Evolutionary conservation across 2,113 vertebrate species (phyloP).

Genomic region (Camelus bactrianus): DNA sequence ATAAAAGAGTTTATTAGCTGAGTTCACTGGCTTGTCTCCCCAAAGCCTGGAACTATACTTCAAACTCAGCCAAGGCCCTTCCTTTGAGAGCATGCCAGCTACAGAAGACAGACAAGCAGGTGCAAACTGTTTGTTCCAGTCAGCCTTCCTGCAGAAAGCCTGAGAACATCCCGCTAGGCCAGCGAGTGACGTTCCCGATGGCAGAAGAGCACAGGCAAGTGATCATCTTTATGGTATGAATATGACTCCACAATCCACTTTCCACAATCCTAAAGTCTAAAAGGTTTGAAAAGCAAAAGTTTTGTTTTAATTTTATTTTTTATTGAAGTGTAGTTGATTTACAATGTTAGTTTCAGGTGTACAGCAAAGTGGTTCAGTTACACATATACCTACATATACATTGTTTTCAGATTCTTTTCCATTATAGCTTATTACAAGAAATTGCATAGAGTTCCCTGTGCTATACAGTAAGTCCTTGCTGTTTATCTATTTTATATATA

Average conservation of each 20-base stretch:
- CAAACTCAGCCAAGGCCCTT: not conserved
- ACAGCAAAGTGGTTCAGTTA: too few relatives aligned
- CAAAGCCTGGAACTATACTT: conserved; percentile 40
- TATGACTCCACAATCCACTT: not conserved
- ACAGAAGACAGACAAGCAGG: not conserved
- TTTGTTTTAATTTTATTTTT: not conserved
- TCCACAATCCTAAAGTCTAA: not conserved
- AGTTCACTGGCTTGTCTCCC: conserved; percentile 50
- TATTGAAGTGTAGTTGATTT: too few relatives aligned
- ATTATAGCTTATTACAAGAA: too few relatives aligned
- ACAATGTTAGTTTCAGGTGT: too few relatives aligned
- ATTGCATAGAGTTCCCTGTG: too few relatives aligned
- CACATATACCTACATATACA: too few relatives aligned
- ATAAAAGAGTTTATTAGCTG: conserved; percentile 66
- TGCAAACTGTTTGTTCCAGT: not conserved
- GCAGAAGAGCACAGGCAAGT: not conserved
- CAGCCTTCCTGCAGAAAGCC: not conserved
- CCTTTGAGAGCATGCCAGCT: conserved; percentile 59
- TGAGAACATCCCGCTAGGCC: not conserved
- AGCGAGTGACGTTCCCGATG: not conserved
- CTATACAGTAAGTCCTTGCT: too few relatives aligned
- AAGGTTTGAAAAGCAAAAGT: not conserved
- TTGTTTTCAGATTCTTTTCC: too few relatives aligned
- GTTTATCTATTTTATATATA: too few relatives aligned
- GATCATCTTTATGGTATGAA: not conserved